Conservation (phyloP, 1,140 invertebrate genomes). For the Drosophila nebulosa region DNA sequence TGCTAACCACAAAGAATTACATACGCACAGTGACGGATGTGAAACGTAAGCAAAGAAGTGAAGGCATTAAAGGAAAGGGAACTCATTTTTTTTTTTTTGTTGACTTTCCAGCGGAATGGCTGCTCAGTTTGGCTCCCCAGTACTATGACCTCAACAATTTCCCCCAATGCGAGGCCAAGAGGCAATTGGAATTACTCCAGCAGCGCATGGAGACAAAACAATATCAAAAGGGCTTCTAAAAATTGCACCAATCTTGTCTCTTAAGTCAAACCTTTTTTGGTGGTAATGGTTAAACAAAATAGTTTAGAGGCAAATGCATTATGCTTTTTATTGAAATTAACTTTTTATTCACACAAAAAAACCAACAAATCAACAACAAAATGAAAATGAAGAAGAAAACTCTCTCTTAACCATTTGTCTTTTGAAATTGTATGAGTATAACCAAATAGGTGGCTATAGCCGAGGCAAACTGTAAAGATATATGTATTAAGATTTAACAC, state of each 20-base stretch:
- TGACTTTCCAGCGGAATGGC: conserved; percentile 92
- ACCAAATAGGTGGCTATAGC: conserved; percentile 87
- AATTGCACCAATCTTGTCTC: neutral
- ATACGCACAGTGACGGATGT: conserved; percentile 99
- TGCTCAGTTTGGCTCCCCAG: conserved; percentile 96
- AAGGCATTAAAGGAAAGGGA: no score
- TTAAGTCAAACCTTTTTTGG: conserved; percentile 4
- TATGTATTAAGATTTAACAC: no score
- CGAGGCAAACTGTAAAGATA: conserved; percentile 83
- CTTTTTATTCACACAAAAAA: neutral
- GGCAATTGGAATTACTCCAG: conserved; percentile 93
- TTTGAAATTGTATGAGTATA: conserved; percentile 87
- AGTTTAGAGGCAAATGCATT: conserved; percentile 4
- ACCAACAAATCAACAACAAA: conserved; percentile 53
- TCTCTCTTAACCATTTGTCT: conserved; percentile 77
- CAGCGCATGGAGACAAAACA: conserved; percentile 92
- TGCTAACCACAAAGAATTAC: conserved; percentile 99
- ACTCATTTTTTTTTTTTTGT: neutral
- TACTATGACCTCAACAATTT: conserved; percentile 99
- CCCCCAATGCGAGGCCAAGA: conserved; percentile 97
- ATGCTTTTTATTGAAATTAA: conserved; percentile 23
- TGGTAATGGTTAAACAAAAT: neutral
- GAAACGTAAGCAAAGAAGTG: conserved; percentile 89
- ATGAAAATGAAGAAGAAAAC: conserved; percentile 62
- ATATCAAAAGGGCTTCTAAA: conserved; percentile 84